phyloP scores from a whole-genome alignment of 2,888 invertebrate genomes.

The Erebia aethiops region DNA sequence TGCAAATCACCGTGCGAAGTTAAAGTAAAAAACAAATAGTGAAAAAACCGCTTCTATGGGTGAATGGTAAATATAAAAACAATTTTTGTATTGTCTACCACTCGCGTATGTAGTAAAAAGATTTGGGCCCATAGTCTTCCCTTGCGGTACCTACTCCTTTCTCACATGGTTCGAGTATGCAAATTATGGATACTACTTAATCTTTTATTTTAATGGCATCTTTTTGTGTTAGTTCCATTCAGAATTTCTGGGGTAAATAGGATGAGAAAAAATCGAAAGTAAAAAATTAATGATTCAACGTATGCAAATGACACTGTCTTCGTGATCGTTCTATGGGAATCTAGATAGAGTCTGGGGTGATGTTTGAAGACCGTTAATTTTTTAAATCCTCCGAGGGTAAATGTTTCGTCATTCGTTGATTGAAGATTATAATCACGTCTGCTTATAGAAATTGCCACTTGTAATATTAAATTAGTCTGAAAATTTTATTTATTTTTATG shows the following conservation, averaged over 20 bases:
- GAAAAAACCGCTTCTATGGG: conserved; percentile 76
- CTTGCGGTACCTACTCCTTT: conserved; percentile 63
- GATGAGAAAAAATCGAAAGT: conserved; percentile 55
- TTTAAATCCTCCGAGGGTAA: conserved; percentile 18
- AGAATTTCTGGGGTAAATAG: conserved; percentile 62
- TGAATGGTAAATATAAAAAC: conserved; percentile 76
- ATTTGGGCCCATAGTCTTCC: conserved; percentile 57
- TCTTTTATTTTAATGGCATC: conserved; percentile 82
- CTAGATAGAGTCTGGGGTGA: conserved; percentile 39
- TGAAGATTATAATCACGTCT: background rate
- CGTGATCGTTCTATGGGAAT: conserved; percentile 68
- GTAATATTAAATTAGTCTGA: background rate
- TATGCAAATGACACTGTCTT: conserved; percentile 68
- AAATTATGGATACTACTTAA: conserved; percentile 72
- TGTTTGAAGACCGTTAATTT: conserved; percentile 38
- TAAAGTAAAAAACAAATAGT: conserved; percentile 75
- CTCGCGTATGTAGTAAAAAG: conserved; percentile 63
- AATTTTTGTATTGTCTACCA: conserved; percentile 74
- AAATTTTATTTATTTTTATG: background rate
- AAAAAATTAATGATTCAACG: conserved; percentile 75
- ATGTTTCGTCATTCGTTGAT: background rate
- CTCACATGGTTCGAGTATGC: conserved; percentile 74
- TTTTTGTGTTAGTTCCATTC: conserved; percentile 75
- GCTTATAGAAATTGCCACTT: background rate
- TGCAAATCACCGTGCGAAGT: conserved; percentile 82